A percentile compares a stretch with the other conserved stretches of the same genome.
Evolutionary conservation across 2,888 invertebrate species (phyloP).

Genomic region (Pteria penguin): DNA sequence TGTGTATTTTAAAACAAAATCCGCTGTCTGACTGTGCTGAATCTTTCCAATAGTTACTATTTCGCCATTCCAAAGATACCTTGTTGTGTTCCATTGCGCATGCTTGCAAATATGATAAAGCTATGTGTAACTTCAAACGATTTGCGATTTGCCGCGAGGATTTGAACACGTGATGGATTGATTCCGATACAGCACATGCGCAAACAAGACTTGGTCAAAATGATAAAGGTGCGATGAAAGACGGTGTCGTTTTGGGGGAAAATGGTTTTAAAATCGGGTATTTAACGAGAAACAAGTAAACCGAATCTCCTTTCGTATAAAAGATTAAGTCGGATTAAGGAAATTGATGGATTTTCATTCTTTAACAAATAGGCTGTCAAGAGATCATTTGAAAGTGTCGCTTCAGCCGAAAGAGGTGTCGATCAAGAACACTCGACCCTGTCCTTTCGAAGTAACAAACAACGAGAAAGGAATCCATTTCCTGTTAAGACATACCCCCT

Average conservation of each 20-base stretch:
- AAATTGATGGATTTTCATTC: neutral
- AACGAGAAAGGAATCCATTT: neutral
- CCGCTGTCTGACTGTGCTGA: neutral
- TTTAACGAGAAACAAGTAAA: too few species aligned
- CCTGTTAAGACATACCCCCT: neutral
- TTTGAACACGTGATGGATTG: too few species aligned
- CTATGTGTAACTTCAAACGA: too few species aligned
- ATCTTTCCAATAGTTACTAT: neutral
- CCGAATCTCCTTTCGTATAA: too few species aligned
- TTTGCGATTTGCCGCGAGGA: too few species aligned
- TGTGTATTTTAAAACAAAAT: constrained; percentile 37
- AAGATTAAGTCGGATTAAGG: neutral
- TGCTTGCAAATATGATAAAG: too few species aligned
- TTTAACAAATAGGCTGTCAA: neutral
- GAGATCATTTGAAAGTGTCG: neutral
- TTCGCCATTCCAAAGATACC: neutral
- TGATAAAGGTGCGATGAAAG: too few species aligned
- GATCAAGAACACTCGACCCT: neutral
- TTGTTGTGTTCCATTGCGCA: neutral
- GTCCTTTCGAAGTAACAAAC: neutral
- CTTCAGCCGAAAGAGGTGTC: neutral
- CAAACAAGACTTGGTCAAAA: too few species aligned
- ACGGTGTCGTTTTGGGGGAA: too few species aligned
- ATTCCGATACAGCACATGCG: too few species aligned
- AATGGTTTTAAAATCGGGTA: too few species aligned